Base-by-base conservation (phyloP, 2,113 vertebrate species). In the Corythoichthys intestinalis region DNA sequence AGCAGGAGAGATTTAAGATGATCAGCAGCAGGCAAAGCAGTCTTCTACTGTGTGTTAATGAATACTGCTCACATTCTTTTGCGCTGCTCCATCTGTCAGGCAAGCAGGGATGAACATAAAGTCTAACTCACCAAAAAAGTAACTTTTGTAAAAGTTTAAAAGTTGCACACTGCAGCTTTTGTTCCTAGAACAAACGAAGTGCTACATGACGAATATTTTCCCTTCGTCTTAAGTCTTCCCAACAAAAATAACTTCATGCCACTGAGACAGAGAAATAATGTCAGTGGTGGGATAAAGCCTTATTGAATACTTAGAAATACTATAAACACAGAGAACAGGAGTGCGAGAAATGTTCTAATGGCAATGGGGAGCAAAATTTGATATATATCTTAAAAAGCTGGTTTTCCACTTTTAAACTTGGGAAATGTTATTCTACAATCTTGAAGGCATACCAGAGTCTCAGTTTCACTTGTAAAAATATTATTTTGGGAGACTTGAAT, bases 21-120 rank as follows among this genome's bases (percentile, higher is more conserved):
- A 90, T 84, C 79, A 83, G 82, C 85, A 85, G 83, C 79, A 74
- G 77, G 78, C 47, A 13, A 82, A 82, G 48, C 78, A 71, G 80
- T 70, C 80, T 76, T 75, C 67, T 72, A 38, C 73, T 20, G 67
- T 81, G 79, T 74, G 81, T 79, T 88, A 86, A 90, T 87, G 84
- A 85, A 83, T 74, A 60, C 71, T 60, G 77, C 76, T 80, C 72
- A 73, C 83, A 79, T 70, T 58, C 66, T 73, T 73, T 74, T 73
- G 76, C 73, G 52, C 60, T 70, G 66, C 75, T 73, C 85, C 88
- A 89, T 89, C 88, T 90, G 88, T 81, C 82, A 78, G 72, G 69
- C 74, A 73, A 62, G 67, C 73, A 49, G 75, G 72, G 83, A 83
- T 71, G 82, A 70, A 71, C 65, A 54, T 63, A 83, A 83, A 75